Evolutionary conservation across 2,888 invertebrate species (phyloP), one percentile per base, ranked within the genome.

Genomic region (Watsonalla cultraria): DNA sequence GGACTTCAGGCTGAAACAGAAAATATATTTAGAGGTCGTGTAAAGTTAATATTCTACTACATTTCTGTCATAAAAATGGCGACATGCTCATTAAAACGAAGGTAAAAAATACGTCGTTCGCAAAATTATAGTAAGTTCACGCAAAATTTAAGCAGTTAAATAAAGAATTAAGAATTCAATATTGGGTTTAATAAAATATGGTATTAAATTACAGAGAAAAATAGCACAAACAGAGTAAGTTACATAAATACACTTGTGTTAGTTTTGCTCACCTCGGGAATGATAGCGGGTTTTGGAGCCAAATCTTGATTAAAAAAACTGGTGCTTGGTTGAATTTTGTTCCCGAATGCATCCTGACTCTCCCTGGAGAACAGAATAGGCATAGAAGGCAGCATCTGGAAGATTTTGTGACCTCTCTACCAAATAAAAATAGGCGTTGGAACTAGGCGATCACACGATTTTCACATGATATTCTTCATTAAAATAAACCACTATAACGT

Each of bases 381-480:
- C 91, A 91, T 91, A 71, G 91, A 91, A 78, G 91, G 91, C 80
- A 91, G 79, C 91, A 91, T 91, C 74, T 84, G 80, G 78, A 74
- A 70, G 73, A 74, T 76, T 42, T 61, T 73, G 61, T 56, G 64
- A 64, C 66, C 64, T 66, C 65, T 65, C 68, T 70, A 71, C 70
- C 65, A 69, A 65, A 72, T 69, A 69, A 71, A 74, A 67, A 70
- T 73, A 78, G 75, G 72, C 65, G 65, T 65, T 67, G 70, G 65
- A 68, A 72, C 75, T 72, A 65, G 68, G 67, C 65, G 58, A 61
- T 61, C 62, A 55, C 58, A 59, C 56, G 59, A 68, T 70, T 66
- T 75, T 72, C 68, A 75, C 80, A 80, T 80, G 66, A 62, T 78
- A 66, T 61, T 54, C 68, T 62, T 49, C 62, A 66, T 52, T 58